Evolutionary conservation across 2,888 invertebrate species (phyloP).

Genomic region (Ptychoptera contaminata): DNA sequence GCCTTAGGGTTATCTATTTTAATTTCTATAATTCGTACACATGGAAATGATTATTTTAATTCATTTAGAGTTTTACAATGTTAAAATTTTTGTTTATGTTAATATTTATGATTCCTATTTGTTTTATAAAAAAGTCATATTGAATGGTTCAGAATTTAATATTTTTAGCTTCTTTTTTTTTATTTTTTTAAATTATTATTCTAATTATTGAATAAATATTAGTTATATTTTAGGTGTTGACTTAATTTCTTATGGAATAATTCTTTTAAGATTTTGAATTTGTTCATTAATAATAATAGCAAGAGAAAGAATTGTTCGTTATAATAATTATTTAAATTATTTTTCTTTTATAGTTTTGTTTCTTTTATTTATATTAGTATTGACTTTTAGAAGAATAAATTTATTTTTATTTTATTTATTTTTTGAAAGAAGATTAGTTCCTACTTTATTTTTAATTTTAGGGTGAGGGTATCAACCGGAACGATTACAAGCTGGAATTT

Average conservation of each 20-base stretch:
- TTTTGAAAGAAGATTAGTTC: constrained; percentile 53
- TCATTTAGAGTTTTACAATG: constrained; percentile 41
- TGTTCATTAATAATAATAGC: constrained; percentile 40
- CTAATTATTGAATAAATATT: constrained; percentile 27
- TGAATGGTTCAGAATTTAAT: constrained; percentile 37
- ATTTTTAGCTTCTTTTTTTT: constrained; percentile 34
- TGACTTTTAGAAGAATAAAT: constrained; percentile 41
- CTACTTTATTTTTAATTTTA: constrained; percentile 48
- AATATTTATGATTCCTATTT: constrained; percentile 35
- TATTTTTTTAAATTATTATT: constrained; percentile 28
- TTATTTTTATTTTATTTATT: constrained; percentile 52
- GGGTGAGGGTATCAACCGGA: constrained; percentile 53
- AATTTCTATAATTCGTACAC: constrained; percentile 41
- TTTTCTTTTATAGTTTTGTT: constrained; percentile 37
- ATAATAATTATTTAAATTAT: constrained; percentile 33
- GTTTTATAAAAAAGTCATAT: constrained; percentile 36
- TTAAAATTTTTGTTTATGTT: constrained; percentile 37
- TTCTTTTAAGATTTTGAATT: constrained; percentile 43
- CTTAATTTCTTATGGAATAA: constrained; percentile 36
- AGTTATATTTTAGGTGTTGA: constrained; percentile 35
- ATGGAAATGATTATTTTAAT: constrained; percentile 48
- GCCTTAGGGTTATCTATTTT: constrained; percentile 46
- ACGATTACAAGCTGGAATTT: constrained; percentile 46
- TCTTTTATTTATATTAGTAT: constrained; percentile 37
- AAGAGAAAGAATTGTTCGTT: constrained; percentile 34